These are phyloP conservation scores for Leptinotarsa defecta DNA, from an alignment of 1,140 invertebrate genomes.

Conservation along the genomic window DNA sequence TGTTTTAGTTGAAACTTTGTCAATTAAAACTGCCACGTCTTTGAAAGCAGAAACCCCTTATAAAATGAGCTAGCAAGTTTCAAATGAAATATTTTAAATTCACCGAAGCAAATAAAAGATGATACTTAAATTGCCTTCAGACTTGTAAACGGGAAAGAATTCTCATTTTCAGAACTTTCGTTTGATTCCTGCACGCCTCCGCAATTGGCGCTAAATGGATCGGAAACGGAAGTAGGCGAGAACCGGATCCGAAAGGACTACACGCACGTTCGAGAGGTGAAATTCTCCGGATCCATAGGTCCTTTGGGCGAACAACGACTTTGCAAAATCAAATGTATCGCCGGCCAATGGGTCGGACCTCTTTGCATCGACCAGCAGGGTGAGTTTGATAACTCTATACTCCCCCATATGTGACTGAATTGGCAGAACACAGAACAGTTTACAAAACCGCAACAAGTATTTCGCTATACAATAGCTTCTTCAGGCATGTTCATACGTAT, in stretches of 20 bases:
- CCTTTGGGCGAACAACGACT: constrained; percentile 69
- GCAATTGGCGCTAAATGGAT: constrained; percentile 50
- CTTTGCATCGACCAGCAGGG: constrained; percentile 64
- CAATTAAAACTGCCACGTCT: background rate
- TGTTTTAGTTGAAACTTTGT: background rate
- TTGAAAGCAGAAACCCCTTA: background rate
- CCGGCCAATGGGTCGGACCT: constrained; percentile 79
- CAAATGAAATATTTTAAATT: background rate
- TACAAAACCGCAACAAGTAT: too few relatives aligned
- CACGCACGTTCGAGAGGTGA: constrained; percentile 60
- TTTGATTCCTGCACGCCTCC: constrained; percentile 52
- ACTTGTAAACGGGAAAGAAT: too few relatives aligned
- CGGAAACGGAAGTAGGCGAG: constrained; percentile 49
- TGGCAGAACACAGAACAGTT: too few relatives aligned
- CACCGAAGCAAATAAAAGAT: too few relatives aligned
- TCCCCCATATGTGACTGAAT: too few relatives aligned
- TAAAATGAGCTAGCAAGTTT: background rate
- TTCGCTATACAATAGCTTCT: too few relatives aligned
- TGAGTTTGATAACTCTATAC: constrained; percentile 32
- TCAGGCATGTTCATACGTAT: too few relatives aligned
- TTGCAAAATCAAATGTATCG: constrained; percentile 81
- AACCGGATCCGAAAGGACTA: constrained; percentile 48
- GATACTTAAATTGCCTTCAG: too few relatives aligned
- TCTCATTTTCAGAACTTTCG: constrained; percentile 43
- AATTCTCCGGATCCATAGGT: constrained; percentile 72